phyloP scores from a whole-genome alignment of 2,113 vertebrate genomes.

The Gymnorhina tibicen region DNA sequence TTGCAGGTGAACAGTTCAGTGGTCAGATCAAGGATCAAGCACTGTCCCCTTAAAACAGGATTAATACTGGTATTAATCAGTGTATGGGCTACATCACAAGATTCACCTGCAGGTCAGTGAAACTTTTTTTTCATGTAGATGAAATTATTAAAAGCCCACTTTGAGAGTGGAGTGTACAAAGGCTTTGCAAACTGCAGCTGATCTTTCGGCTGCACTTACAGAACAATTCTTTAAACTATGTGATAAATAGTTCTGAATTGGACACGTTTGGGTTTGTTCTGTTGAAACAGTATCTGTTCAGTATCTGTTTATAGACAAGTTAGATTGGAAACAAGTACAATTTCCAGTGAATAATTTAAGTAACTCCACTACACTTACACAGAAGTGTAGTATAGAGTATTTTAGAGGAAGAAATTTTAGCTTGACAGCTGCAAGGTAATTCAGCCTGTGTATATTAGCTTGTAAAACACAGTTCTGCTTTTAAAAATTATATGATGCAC shows the following conservation, averaged over 20 bases:
- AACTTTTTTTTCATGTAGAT: neutral
- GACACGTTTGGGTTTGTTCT: neutral
- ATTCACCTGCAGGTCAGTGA: neutral
- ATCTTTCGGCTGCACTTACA: neutral
- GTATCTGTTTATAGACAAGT: neutral
- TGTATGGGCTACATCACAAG: neutral
- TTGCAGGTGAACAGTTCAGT: neutral
- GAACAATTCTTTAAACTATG: neutral
- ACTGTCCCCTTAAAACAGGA: neutral
- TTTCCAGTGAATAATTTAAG: neutral
- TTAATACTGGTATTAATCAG: neutral
- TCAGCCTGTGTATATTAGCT: neutral
- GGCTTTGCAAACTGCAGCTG: neutral
- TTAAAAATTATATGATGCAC: neutral
- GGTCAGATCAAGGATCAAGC: neutral
- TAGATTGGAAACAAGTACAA: neutral
- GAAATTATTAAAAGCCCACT: neutral
- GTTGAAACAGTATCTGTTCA: neutral
- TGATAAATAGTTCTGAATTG: neutral
- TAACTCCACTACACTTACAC: neutral
- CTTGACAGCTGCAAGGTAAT: neutral
- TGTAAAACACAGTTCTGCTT: neutral
- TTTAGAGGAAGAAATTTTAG: neutral
- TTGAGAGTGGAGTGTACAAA: neutral
- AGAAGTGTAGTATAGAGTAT: neutral